phyloP scores from a whole-genome alignment of 2,797 vertebrate genomes.

The Vultur gryphus region DNA sequence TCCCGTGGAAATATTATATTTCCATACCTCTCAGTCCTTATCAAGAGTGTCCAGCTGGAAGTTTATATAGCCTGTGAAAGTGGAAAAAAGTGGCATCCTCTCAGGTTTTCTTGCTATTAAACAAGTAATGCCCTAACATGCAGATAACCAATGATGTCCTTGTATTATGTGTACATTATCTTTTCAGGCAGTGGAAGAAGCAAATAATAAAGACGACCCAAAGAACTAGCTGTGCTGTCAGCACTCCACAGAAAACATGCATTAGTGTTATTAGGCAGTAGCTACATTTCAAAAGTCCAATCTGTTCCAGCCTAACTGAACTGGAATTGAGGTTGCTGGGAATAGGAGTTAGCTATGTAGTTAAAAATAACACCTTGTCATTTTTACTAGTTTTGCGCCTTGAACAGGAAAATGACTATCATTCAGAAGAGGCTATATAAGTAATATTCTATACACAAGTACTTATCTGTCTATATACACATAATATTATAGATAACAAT shows the following conservation, averaged over 20 bases:
- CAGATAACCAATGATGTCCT: background rate
- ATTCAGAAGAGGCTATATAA: background rate
- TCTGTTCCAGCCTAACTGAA: background rate
- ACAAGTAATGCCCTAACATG: background rate
- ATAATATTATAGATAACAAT: background rate
- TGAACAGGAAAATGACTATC: background rate
- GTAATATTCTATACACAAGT: background rate
- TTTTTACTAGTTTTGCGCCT: background rate
- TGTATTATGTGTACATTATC: accelerated
- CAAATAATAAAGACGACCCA: background rate
- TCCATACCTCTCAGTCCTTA: background rate
- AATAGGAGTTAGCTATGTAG: background rate
- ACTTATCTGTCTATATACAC: background rate
- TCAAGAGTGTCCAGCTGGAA: background rate
- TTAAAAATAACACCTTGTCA: background rate
- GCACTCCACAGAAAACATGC: accelerated
- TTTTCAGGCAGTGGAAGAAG: background rate
- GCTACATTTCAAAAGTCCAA: accelerated
- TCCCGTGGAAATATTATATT: accelerated
- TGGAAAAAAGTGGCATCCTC: background rate
- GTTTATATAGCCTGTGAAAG: background rate
- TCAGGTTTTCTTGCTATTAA: background rate
- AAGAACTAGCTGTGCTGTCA: background rate
- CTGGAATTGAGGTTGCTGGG: background rate
- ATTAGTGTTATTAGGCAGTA: background rate